Percentiles rank a stretch among this genome's conserved stretches.
Conservation (phyloP, 2,113 vertebrate genomes). For the Ia io region DNA sequence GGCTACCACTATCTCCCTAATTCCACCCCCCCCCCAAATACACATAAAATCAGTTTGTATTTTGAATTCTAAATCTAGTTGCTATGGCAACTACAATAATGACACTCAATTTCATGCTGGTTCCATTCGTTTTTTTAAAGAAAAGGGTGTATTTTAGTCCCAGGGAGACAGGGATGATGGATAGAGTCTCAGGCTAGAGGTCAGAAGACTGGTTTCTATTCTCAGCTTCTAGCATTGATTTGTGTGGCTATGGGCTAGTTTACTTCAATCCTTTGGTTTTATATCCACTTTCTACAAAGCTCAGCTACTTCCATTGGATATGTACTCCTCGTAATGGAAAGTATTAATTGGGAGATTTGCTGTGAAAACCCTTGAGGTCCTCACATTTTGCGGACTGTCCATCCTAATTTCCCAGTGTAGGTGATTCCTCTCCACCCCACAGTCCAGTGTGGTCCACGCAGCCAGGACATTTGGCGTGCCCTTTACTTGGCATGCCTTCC, state of each 20-base stretch:
- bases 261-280: conserved; percentile 41
- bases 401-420: rapidly evolving
- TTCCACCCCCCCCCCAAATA: not conserved
- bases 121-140: conserved; percentile 2
- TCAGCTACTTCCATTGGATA: not conserved
- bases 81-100: conserved; percentile 9
- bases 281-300: not conserved
- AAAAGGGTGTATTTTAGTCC: conserved; percentile 5
- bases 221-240: conserved; percentile 54
- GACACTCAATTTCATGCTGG: not conserved
- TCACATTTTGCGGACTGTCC: not conserved
- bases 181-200: conserved; percentile 5
- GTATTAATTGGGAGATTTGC: too few relatives aligned
- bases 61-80: conserved; percentile 32
- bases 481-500: not conserved
- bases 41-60: not conserved
- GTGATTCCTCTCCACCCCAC: rapidly evolving
- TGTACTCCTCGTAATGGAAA: rapidly evolving
- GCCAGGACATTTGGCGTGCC: not conserved
- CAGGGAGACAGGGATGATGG: conserved; percentile 23
- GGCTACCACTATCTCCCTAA: not conserved
- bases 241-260: not conserved
- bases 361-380: not conserved
- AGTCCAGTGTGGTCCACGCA: rapidly evolving
- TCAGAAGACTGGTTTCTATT: conserved; percentile 56